A percentile compares a stretch with the other conserved stretches of the same genome.
Evolutionary conservation across 1,140 invertebrate species (phyloP).

Genomic region (honey bee (Apis mellifera)): DNA sequence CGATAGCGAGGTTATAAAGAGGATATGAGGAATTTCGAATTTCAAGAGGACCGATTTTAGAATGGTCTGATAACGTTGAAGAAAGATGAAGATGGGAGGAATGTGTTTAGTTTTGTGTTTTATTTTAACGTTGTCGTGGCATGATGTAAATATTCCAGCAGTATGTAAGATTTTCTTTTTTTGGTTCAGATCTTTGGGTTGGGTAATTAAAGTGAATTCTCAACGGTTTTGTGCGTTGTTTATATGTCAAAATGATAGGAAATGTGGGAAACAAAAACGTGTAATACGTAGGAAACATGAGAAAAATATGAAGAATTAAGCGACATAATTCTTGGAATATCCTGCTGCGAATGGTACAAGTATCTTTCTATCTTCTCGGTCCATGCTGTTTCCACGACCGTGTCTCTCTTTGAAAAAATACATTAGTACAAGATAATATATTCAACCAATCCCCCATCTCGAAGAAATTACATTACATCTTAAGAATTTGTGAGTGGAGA

Average conservation of each 20-base stretch:
- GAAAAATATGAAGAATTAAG: constrained; percentile 45
- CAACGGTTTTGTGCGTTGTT: constrained; percentile 17
- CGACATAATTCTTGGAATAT: constrained; percentile 52
- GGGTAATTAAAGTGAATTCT: constrained; percentile 34
- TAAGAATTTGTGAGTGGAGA: background rate
- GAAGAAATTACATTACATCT: background rate
- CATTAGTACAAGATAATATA: background rate
- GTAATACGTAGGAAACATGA: background rate
- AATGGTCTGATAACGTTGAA: too few relatives aligned
- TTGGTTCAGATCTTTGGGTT: too few relatives aligned
- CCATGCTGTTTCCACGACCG: constrained; percentile 31
- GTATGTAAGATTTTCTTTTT: too few relatives aligned
- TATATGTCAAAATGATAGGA: background rate
- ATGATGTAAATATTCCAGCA: too few relatives aligned
- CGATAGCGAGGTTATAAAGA: background rate
- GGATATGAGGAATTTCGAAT: background rate
- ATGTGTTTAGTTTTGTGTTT: too few relatives aligned
- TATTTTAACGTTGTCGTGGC: too few relatives aligned
- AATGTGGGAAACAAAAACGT: background rate
- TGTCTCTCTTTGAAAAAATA: constrained; percentile 13
- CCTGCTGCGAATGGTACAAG: constrained; percentile 46
- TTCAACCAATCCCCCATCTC: background rate
- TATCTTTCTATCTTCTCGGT: constrained; percentile 46
- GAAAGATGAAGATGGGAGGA: too few relatives aligned
- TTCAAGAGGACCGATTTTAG: background rate